These are phyloP conservation scores for Catostomus latipinnis DNA, from an alignment of 2,797 vertebrate genomes.

Conservation along the genomic window DNA sequence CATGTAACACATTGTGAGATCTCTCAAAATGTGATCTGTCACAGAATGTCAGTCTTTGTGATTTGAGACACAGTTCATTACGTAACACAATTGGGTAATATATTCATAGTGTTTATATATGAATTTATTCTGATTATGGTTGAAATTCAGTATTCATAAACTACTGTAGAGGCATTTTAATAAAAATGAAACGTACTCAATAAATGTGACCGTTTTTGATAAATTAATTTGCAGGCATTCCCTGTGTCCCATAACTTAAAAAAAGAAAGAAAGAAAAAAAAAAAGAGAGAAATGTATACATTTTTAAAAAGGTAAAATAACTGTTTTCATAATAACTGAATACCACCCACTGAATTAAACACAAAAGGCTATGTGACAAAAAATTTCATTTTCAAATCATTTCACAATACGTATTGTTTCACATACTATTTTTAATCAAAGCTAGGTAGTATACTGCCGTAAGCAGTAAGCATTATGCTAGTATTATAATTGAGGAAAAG, in stretches of 20 bases:
- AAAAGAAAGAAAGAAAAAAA: neutral
- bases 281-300: too few relatives aligned
- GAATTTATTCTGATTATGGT: slow-evolving; percentile 17
- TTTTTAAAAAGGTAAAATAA: neutral
- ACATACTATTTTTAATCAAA: too few relatives aligned
- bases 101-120: slow-evolving; percentile 6
- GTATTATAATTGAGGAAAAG: neutral
- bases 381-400: too few relatives aligned
- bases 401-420: too few relatives aligned
- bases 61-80: slow-evolving; percentile 20
- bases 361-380: too few relatives aligned
- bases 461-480: too few relatives aligned
- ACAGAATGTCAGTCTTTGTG: slow-evolving; percentile 12
- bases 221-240: neutral
- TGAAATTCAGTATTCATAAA: slow-evolving; percentile 20
- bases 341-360: too few relatives aligned
- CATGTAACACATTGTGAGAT: neutral
- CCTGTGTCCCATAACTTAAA: neutral
- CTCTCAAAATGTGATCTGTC: slow-evolving; percentile 9
- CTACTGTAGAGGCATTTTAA: neutral
- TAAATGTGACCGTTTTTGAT: slow-evolving; percentile 2
- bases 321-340: too few relatives aligned
- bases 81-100: slow-evolving; percentile 16
- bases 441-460: too few relatives aligned
- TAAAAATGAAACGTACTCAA: slow-evolving; percentile 2